These are phyloP conservation scores for Sebastes elongatus DNA, from an alignment of 2,797 vertebrate species.

Conservation along the genomic window DNA sequence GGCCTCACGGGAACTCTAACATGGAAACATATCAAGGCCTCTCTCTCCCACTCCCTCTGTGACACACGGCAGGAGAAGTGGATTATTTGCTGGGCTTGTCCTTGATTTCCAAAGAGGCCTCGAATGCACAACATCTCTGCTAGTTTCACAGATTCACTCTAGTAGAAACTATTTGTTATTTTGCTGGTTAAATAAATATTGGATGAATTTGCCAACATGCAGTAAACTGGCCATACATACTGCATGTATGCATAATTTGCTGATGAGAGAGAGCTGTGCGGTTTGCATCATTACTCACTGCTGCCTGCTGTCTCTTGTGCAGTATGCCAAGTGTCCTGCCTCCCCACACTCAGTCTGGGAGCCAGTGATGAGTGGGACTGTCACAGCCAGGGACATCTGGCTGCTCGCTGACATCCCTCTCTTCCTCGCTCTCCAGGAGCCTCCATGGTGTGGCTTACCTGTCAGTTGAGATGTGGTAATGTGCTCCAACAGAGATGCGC, in stretches of 20 bases:
- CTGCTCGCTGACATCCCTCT: conserved; percentile 76
- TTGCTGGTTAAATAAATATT: conserved; percentile 29
- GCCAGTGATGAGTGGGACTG: conserved; percentile 84
- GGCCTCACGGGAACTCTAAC: conserved; percentile 74
- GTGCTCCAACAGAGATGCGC: conserved; percentile 73
- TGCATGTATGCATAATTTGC: conserved; percentile 77
- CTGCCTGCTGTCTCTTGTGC: conserved; percentile 80
- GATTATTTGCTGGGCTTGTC: conserved; percentile 51
- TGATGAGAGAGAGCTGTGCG: conserved; percentile 78
- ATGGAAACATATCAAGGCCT: conserved; percentile 78
- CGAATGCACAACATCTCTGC: conserved; percentile 13
- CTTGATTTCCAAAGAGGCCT: conserved; percentile 50
- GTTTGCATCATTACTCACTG: conserved; percentile 83
- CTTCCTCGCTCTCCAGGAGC: conserved; percentile 70
- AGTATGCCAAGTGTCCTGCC: conserved; percentile 82
- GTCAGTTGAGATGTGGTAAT: conserved; percentile 81
- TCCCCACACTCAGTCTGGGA: conserved; percentile 80
- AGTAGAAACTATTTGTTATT: conserved; percentile 20
- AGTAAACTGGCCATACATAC: conserved; percentile 65
- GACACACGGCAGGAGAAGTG: conserved; percentile 57
- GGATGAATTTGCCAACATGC: conserved; percentile 39
- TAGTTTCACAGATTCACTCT: conserved; percentile 10
- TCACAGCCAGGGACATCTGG: conserved; percentile 83
- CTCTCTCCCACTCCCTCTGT: conserved; percentile 59
- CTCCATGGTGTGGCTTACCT: conserved; percentile 72